These are phyloP conservation scores for Andrena dorsata DNA, from an alignment of 2,888 invertebrate genomes.

Conservation along the genomic window DNA sequence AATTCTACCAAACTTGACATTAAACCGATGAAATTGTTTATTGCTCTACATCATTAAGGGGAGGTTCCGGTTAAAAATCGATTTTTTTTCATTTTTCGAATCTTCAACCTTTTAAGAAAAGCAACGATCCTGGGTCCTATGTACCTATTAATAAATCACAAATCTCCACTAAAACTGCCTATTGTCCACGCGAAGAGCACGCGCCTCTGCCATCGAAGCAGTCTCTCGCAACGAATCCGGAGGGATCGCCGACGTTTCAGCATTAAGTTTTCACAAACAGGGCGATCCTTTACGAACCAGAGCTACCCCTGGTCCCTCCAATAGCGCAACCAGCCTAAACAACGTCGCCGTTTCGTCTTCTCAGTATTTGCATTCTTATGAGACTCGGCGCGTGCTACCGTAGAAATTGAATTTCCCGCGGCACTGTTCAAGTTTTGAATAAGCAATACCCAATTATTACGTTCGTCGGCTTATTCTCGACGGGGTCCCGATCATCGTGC, in stretches of 20 bases:
- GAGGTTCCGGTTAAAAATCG: too few species aligned
- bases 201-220: background rate
- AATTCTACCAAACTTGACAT: too few species aligned
- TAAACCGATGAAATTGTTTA: too few species aligned
- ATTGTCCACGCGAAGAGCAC: background rate
- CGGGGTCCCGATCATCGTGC: slow-evolving; percentile 5
- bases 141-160: too few species aligned
- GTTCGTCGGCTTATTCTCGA: slow-evolving; percentile 39
- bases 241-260: background rate
- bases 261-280: slow-evolving; percentile 22
- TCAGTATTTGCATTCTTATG: slow-evolving; percentile 67
- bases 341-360: slow-evolving; percentile 32
- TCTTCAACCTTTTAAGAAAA: too few species aligned
- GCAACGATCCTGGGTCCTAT: too few species aligned
- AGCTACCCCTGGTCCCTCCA: background rate
- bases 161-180: background rate
- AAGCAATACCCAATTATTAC: slow-evolving; percentile 72
- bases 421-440: slow-evolving; percentile 66
- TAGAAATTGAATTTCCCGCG: slow-evolving; percentile 68
- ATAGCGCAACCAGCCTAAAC: slow-evolving; percentile 6
- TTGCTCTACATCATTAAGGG: too few species aligned
- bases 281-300: background rate
- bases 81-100: too few species aligned
- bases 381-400: slow-evolving; percentile 55
- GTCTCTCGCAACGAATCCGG: background rate